phyloP scores from a whole-genome alignment of 1,140 invertebrate species.

The Cydia fagiglandana region DNA sequence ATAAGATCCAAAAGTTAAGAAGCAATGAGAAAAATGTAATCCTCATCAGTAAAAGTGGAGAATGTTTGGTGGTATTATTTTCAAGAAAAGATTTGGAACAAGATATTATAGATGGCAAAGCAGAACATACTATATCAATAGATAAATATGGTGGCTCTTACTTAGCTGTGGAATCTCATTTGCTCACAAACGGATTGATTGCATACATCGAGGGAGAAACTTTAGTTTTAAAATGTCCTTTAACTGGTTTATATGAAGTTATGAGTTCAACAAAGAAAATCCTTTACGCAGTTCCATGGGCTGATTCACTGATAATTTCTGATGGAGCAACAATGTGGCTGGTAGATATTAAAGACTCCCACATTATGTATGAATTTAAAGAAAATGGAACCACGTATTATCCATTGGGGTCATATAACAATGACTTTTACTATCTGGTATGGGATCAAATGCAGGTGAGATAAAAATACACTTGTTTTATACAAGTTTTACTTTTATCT shows the following conservation, averaged over 20 bases:
- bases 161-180: slow-evolving; percentile 28
- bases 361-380: slow-evolving; percentile 53
- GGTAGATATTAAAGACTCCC: slow-evolving; percentile 50
- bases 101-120: slow-evolving; percentile 42
- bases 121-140: slow-evolving; percentile 45
- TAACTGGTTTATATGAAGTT: slow-evolving; percentile 51
- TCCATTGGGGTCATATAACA: slow-evolving; percentile 51
- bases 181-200: slow-evolving; percentile 44
- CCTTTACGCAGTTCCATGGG: slow-evolving; percentile 52
- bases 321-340: slow-evolving; percentile 59
- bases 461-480: no score
- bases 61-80: slow-evolving; percentile 48
- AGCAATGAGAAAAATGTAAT: slow-evolving; percentile 45
- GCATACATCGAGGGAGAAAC: slow-evolving; percentile 45
- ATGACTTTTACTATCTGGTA: slow-evolving; percentile 60
- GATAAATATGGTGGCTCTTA: slow-evolving; percentile 47
- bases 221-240: slow-evolving; percentile 53
- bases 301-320: slow-evolving; percentile 49
- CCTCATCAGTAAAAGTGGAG: slow-evolving; percentile 64
- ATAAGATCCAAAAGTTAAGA: slow-evolving; percentile 53
- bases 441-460: slow-evolving; percentile 59
- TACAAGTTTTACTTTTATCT: no score
- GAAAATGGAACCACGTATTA: slow-evolving; percentile 47
- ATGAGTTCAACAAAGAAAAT: slow-evolving; percentile 42
- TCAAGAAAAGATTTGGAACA: slow-evolving; percentile 44